A percentile compares a stretch with the other conserved stretches of the same genome.
Evolutionary conservation across 2,797 vertebrate genomes (phyloP).

Genomic region (Gymnodraco acuticeps): DNA sequence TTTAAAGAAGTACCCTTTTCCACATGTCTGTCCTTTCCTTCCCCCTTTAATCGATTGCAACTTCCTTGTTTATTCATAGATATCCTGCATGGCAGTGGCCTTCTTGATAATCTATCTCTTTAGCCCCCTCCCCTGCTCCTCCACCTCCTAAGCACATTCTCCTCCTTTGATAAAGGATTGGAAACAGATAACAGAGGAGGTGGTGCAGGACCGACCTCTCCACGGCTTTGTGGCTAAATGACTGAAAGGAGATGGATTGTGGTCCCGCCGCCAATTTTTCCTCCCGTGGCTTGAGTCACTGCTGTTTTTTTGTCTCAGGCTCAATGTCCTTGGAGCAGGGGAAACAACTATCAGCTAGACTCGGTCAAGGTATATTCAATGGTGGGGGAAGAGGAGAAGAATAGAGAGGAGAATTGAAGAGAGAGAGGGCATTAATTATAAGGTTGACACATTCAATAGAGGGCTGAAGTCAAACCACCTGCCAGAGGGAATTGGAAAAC

Average conservation of each 20-base stretch:
- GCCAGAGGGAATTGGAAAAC: constrained; percentile 69
- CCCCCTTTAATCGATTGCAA: constrained; percentile 53
- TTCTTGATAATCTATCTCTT: constrained; percentile 61
- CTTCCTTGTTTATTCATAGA: constrained; percentile 60
- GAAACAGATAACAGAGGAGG: constrained; percentile 76
- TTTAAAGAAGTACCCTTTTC: constrained; percentile 56
- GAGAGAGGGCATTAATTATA: constrained; percentile 75
- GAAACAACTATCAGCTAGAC: constrained; percentile 34
- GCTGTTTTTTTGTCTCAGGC: constrained; percentile 59
- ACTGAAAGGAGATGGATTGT: constrained; percentile 73
- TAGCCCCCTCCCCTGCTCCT: constrained; percentile 13
- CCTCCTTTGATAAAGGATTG: constrained; percentile 70
- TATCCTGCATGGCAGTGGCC: constrained; percentile 40
- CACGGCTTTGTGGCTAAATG: constrained; percentile 64
- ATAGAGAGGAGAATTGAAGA: constrained; percentile 56
- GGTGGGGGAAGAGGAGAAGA: constrained; percentile 57
- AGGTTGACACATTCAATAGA: constrained; percentile 73
- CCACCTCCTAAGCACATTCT: constrained; percentile 37
- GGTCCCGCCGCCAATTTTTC: constrained; percentile 51
- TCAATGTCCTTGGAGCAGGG: constrained; percentile 64
- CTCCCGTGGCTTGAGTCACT: constrained; percentile 47
- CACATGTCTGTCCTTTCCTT: constrained; percentile 31
- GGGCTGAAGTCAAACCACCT: constrained; percentile 67
- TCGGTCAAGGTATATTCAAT: constrained; percentile 56
- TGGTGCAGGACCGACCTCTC: constrained; percentile 59